Percentiles rank a stretch among this genome's conserved stretches.
These are phyloP conservation scores for Chalcis sispes DNA, from an alignment of 2,888 invertebrate species.

Conservation along the genomic window DNA sequence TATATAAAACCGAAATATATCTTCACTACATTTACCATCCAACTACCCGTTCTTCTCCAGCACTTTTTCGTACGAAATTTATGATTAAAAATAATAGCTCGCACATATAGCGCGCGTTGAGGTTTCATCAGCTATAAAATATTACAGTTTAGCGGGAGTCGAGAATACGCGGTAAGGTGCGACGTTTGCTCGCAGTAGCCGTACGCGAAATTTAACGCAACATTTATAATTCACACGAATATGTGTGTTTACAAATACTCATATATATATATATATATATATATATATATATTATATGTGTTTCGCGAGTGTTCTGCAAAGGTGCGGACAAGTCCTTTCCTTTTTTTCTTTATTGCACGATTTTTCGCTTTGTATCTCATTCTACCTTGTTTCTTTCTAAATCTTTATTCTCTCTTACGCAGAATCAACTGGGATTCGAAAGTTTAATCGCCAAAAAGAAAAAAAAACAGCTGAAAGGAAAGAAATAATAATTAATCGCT, in stretches of 20 bases:
- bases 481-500: slow-evolving; percentile 60
- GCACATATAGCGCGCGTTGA: slow-evolving; percentile 14
- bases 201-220: slow-evolving; percentile 47
- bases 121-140: slow-evolving; percentile 39
- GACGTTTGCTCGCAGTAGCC: slow-evolving; percentile 41
- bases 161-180: slow-evolving; percentile 19
- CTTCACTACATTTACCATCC: slow-evolving; percentile 8
- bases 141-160: slow-evolving; percentile 35
- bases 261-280: no score
- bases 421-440: slow-evolving; percentile 30
- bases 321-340: slow-evolving; percentile 37
- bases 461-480: not conserved
- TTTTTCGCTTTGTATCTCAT: slow-evolving; percentile 5
- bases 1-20: slow-evolving; percentile 5
- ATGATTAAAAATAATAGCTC: slow-evolving; percentile 45
- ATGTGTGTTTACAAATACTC: slow-evolving; percentile 39
- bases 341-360: not conserved
- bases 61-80: slow-evolving; percentile 41
- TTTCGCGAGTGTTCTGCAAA: slow-evolving; percentile 48
- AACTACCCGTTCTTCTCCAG: not conserved
- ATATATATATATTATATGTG: no score
- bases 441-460: not conserved
- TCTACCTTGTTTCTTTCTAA: not conserved
- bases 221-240: slow-evolving; percentile 33
- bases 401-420: slow-evolving; percentile 17